Base-by-base conservation (phyloP, 1,140 invertebrate species). In the Neodiprion virginianus region DNA sequence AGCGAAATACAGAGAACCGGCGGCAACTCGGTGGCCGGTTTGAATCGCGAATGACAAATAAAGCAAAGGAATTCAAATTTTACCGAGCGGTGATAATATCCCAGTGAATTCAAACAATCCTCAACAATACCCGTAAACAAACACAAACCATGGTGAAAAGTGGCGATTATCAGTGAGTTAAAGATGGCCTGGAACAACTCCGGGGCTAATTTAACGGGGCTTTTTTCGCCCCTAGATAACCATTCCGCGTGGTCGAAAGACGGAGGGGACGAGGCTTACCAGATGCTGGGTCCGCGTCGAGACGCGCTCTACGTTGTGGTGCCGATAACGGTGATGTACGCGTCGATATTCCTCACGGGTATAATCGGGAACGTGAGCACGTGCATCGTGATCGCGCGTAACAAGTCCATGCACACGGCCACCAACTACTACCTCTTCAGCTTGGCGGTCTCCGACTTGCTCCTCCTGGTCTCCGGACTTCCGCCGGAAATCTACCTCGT, bases 351-450 rank as follows among this genome's bases (percentile, higher is more conserved):
- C 78, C 78, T 96, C 0, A 91, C 93, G 1, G 96, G 96, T n/a
- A 89, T 96, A 1, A 81, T 96, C 66, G 96, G 96, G 9, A 98
- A 98, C 83, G 87, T 95, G 8, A 93, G 93, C 79, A 97, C 95
- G 8, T 97, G 96, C 82, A 89, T 96, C 53, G 96, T 97, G 8
- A 97, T 97, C 23, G 90, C 92, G 0, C 87, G 92, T 11, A 96
- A 96, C 82, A 92, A 92, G 67, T 93, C 92, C n/a, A 94, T 97
- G 93, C 94, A 95, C 83, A 95, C 93, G 1, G 93, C 94, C 1
- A 95, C 94, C 7, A 97, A 97, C 86, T 96, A 94, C 81, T 96
- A 96, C 80, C 88, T 97, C 7, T 96, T 97, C 85, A 96, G 94
- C 83, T 88, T 98, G 79, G 96, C 96, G 7, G 90, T 97, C 21